phyloP scores from a whole-genome alignment of 2,888 invertebrate species.

The Cryptocheilus praepositus region DNA sequence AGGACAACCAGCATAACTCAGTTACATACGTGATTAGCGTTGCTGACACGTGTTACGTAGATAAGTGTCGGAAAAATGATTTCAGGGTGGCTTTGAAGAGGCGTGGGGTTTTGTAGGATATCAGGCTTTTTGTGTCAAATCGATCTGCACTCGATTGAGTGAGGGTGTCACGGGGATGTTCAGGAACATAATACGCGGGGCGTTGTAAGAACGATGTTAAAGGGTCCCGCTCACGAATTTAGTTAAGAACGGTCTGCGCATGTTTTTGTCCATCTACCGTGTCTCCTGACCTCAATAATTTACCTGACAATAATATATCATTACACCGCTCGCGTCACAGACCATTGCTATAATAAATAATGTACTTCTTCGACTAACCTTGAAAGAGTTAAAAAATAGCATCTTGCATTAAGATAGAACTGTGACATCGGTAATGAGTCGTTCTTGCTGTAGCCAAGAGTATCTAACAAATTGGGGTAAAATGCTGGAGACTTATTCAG shows the following conservation, averaged over 20 bases:
- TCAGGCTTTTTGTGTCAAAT: constrained; percentile 58
- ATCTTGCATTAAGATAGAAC: too few relatives aligned
- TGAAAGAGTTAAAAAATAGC: too few relatives aligned
- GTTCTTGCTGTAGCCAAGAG: neutral
- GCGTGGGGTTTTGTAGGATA: constrained; percentile 38
- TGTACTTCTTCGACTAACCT: too few relatives aligned
- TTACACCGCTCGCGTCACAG: too few relatives aligned
- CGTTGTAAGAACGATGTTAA: constrained; percentile 39
- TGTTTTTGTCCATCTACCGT: too few relatives aligned
- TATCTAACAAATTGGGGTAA: too few relatives aligned
- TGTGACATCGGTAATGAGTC: neutral
- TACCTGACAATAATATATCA: too few relatives aligned
- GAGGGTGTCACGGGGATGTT: constrained; percentile 51
- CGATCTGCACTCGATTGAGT: constrained; percentile 56
- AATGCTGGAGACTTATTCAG: too few relatives aligned
- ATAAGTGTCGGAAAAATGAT: constrained; percentile 41
- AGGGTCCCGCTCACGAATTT: constrained; percentile 31
- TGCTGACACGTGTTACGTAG: constrained; percentile 43
- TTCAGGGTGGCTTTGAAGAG: constrained; percentile 38
- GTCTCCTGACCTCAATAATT: too few relatives aligned
- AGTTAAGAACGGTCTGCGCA: constrained; percentile 16
- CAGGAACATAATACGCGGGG: constrained; percentile 49
- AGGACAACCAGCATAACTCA: too few relatives aligned
- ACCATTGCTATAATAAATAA: too few relatives aligned
- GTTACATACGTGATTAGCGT: constrained; percentile 37